Conservation (phyloP, 2,888 invertebrate genomes). For the Cerastis rubricosa region DNA sequence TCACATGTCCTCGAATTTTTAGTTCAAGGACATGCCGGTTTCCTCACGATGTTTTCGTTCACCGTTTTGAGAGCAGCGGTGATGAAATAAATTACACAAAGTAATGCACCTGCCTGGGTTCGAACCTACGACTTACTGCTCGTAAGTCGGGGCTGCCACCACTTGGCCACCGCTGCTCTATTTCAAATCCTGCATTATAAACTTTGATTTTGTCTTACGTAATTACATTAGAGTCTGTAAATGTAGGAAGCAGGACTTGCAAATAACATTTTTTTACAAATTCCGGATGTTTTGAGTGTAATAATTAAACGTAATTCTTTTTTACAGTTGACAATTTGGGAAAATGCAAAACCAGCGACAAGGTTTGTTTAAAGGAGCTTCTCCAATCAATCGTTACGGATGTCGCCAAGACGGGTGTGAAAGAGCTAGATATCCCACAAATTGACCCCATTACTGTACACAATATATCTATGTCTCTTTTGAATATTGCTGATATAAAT, state of each 20-base stretch:
- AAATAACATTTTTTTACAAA: background rate
- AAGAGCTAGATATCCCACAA: conserved; percentile 69
- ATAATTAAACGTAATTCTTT: background rate
- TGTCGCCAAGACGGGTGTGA: conserved; percentile 68
- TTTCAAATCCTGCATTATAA: background rate
- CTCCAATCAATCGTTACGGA: conserved; percentile 63
- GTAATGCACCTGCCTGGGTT: too few species aligned
- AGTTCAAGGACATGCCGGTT: too few species aligned
- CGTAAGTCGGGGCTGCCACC: too few species aligned
- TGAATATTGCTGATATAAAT: conserved; percentile 66
- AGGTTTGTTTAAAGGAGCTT: conserved; percentile 66
- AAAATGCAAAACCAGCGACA: conserved; percentile 73
- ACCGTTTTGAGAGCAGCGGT: too few species aligned
- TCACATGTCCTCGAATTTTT: too few species aligned
- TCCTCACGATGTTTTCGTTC: too few species aligned
- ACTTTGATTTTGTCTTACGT: background rate
- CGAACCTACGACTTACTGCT: too few species aligned
- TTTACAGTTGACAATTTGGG: conserved; percentile 56
- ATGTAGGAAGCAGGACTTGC: background rate
- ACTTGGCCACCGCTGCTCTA: too few species aligned
- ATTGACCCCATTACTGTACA: conserved; percentile 73
- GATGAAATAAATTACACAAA: too few species aligned
- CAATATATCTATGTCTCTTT: conserved; percentile 62
- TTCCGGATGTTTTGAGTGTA: background rate
- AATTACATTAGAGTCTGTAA: background rate